Percentiles rank a stretch among this genome's conserved stretches.
Conservation (phyloP, 2,113 vertebrate genomes). For the Carollia perspicillata region DNA sequence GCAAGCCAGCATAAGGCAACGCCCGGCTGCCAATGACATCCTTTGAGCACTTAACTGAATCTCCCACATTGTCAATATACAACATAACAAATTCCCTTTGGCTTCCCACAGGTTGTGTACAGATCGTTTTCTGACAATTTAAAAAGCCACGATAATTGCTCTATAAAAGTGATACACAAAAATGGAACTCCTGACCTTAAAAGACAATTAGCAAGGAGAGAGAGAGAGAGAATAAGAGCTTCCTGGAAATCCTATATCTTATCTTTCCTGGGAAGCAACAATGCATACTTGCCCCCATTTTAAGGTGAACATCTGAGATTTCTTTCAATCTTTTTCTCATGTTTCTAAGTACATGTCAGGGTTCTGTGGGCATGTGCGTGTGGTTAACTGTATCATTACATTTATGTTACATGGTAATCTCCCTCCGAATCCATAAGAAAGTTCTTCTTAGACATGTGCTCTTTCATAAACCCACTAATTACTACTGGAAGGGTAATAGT, state of each 20-base stretch:
- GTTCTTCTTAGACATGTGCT: slow-evolving; percentile 72
- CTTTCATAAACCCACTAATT: slow-evolving; percentile 81
- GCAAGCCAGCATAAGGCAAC: not conserved
- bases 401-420: slow-evolving; percentile 73
- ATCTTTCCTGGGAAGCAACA: not conserved
- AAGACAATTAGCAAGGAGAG: not conserved
- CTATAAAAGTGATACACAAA: not conserved
- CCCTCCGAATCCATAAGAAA: slow-evolving; percentile 65
- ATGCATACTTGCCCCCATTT: slow-evolving; percentile 5
- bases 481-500: slow-evolving; percentile 77
- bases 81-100: not conserved
- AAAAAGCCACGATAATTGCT: not conserved
- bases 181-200: not conserved
- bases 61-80: not conserved
- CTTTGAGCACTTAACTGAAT: not conserved
- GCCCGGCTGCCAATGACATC: not conserved
- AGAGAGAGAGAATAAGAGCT: not conserved
- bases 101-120: not conserved
- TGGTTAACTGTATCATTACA: slow-evolving; percentile 73
- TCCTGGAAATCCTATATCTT: not conserved
- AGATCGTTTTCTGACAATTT: not conserved
- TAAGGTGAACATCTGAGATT: slow-evolving; percentile 63
- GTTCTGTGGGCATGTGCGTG: slow-evolving; percentile 49
- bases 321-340: slow-evolving; percentile 1
- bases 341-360: slow-evolving; percentile 58